Evolutionary conservation across 1,140 invertebrate species (phyloP).

Genomic region (Acromyrmex heyeri): DNA sequence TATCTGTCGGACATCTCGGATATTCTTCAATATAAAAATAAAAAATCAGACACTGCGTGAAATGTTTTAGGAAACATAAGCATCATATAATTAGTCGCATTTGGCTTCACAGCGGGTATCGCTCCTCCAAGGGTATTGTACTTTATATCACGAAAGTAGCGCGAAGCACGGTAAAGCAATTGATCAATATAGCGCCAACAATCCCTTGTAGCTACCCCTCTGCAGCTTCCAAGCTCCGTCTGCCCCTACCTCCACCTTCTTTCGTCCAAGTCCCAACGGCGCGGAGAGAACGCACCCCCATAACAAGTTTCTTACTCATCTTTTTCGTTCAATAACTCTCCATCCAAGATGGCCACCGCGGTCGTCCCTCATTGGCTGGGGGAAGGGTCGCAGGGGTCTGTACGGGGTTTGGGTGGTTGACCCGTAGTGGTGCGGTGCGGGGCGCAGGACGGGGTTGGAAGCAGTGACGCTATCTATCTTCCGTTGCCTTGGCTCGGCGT

Average conservation of each 20-base stretch:
- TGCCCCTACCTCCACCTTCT: slow-evolving; percentile 46
- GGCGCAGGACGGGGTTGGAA: slow-evolving; percentile 79
- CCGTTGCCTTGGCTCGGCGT: slow-evolving; percentile 87
- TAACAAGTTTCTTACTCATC: slow-evolving; percentile 88
- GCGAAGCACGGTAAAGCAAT: slow-evolving; percentile 86
- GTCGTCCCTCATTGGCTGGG: slow-evolving; percentile 87
- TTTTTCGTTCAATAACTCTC: slow-evolving; percentile 88
- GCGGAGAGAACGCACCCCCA: slow-evolving; percentile 85
- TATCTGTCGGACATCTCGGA: background rate
- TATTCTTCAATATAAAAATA: slow-evolving; percentile 1
- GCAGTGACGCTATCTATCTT: slow-evolving; percentile 87
- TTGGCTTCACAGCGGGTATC: slow-evolving; percentile 80
- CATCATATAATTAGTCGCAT: slow-evolving; percentile 84
- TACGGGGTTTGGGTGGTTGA: slow-evolving; percentile 78
- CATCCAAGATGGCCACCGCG: slow-evolving; percentile 87
- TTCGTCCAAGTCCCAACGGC: slow-evolving; percentile 73
- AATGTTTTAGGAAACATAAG: slow-evolving; percentile 71
- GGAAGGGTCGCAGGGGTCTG: slow-evolving; percentile 84
- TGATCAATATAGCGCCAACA: slow-evolving; percentile 87
- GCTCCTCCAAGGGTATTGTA: slow-evolving; percentile 78
- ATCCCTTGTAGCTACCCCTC: slow-evolving; percentile 77
- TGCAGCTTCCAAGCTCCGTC: slow-evolving; percentile 73
- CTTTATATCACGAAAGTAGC: slow-evolving; percentile 85
- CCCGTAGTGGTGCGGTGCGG: slow-evolving; percentile 69
- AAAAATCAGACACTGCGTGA: background rate